These are phyloP conservation scores for Temnothorax unifasciatus DNA, from an alignment of 2,888 invertebrate species.

Conservation along the genomic window DNA sequence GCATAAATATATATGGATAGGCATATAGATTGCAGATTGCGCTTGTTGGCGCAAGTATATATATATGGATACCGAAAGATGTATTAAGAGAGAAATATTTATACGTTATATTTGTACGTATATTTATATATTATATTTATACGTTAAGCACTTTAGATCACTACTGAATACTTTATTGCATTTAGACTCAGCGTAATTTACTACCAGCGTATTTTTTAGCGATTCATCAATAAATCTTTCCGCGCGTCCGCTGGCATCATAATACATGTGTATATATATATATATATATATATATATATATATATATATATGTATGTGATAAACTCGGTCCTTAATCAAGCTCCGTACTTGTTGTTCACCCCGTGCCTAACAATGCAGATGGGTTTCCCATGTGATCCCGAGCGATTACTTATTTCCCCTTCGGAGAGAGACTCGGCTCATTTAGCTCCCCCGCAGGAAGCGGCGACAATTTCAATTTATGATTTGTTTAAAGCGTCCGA, in stretches of 20 bases:
- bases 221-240: slow-evolving; percentile 19
- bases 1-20: background rate
- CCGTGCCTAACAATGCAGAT: slow-evolving; percentile 71
- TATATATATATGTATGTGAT: slow-evolving; percentile 37
- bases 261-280: slow-evolving; percentile 25
- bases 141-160: background rate
- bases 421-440: slow-evolving; percentile 75
- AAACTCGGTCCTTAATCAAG: slow-evolving; percentile 58
- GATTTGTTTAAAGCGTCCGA: slow-evolving; percentile 77
- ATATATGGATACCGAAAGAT: background rate
- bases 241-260: background rate
- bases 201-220: background rate
- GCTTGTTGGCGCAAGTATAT: background rate
- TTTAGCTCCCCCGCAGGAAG: slow-evolving; percentile 84
- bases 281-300: slow-evolving; percentile 39
- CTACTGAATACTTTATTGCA: background rate
- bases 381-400: slow-evolving; percentile 73
- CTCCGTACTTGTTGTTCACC: slow-evolving; percentile 62
- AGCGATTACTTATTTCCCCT: slow-evolving; percentile 79
- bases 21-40: background rate
- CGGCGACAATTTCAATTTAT: slow-evolving; percentile 85
- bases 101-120: too few relatives aligned
- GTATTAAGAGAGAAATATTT: background rate
- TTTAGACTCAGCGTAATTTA: background rate
- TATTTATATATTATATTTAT: too few relatives aligned